A percentile compares a stretch with the other conserved stretches of the same genome.
These are phyloP conservation scores for Halichoeres trimaculatus DNA, from an alignment of 2,113 vertebrate species.

Conservation along the genomic window DNA sequence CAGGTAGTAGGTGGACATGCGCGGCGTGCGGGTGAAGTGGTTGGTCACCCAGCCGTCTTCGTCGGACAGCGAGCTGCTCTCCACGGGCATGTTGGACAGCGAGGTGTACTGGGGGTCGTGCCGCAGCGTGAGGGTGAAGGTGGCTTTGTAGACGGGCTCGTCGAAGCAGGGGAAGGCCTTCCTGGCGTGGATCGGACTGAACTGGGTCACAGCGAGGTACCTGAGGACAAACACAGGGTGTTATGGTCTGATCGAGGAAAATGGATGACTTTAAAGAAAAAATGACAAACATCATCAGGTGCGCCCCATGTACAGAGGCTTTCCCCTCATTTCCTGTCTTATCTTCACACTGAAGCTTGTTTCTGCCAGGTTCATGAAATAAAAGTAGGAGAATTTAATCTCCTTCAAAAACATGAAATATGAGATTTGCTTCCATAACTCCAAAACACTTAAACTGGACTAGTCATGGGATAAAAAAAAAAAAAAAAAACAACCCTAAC, in stretches of 20 bases:
- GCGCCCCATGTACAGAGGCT: no score
- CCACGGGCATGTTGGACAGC: constrained; percentile 97
- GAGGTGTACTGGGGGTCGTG: constrained; percentile 94
- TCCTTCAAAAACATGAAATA: no score
- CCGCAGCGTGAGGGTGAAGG: constrained; percentile 93
- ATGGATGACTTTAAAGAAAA: background rate
- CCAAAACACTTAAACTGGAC: no score
- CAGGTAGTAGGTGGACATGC: constrained; percentile 98
- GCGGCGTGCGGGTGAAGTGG: constrained; percentile 92
- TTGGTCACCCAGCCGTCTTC: constrained; percentile 94
- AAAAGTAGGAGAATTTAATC: no score
- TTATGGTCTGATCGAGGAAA: background rate
- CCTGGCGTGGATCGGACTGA: constrained; percentile 95
- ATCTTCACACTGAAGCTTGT: no score
- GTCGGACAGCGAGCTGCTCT: constrained; percentile 86
- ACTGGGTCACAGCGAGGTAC: constrained; percentile 95
- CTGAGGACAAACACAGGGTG: constrained; percentile 67
- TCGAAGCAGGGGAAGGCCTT: constrained; percentile 99
- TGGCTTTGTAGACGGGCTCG: constrained; percentile 98
- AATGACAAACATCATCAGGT: no score
- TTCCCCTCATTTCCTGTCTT: no score
- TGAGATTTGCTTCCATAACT: no score
- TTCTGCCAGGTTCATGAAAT: no score
- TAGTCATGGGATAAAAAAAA: no score
- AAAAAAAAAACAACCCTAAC: no score